These are phyloP conservation scores for Chrysemys picta DNA, from an alignment of 2,113 vertebrate genomes.

Conservation along the genomic window DNA sequence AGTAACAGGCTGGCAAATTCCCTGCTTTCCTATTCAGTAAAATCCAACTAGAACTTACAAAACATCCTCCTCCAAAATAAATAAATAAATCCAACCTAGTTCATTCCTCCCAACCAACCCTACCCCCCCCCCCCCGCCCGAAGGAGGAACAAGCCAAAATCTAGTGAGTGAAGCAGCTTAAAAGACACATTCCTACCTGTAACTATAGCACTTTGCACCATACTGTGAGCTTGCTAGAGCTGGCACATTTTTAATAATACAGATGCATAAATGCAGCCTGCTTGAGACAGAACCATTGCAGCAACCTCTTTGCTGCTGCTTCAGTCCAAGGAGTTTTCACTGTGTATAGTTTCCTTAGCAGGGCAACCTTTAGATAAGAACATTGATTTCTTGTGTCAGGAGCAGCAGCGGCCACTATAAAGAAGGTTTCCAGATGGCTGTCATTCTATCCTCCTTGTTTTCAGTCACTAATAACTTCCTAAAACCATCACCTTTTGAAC, in stretches of 20 bases:
- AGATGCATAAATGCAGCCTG: conserved; percentile 42
- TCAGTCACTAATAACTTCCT: not conserved
- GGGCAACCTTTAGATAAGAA: not conserved
- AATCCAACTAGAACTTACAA: conserved; percentile 58
- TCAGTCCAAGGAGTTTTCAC: not conserved
- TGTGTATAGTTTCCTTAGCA: not conserved
- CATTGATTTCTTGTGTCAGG: not conserved
- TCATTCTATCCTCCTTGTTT: not conserved
- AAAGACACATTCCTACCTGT: conserved; percentile 60
- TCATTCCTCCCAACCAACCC: not conserved
- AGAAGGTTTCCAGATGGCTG: not conserved
- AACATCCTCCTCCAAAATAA: conserved; percentile 10
- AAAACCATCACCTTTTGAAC: not conserved
- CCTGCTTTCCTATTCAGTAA: conserved; percentile 52
- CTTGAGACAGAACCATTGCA: conserved; percentile 5
- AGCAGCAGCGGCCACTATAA: not conserved
- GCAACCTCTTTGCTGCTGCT: conserved; percentile 13
- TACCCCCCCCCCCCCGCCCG: not conserved
- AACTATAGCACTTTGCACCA: conserved; percentile 49
- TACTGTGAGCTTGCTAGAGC: conserved; percentile 42
- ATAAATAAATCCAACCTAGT: not conserved
- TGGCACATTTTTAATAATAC: conserved; percentile 58
- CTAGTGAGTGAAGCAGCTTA: conserved; percentile 21
- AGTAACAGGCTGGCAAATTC: conserved; percentile 65
- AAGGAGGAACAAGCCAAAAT: conserved; percentile 32